A percentile compares a stretch with the other conserved stretches of the same genome.
Conservation (phyloP, 35 echinoderm and acorn worm species). For the Anneissia japonica region DNA sequence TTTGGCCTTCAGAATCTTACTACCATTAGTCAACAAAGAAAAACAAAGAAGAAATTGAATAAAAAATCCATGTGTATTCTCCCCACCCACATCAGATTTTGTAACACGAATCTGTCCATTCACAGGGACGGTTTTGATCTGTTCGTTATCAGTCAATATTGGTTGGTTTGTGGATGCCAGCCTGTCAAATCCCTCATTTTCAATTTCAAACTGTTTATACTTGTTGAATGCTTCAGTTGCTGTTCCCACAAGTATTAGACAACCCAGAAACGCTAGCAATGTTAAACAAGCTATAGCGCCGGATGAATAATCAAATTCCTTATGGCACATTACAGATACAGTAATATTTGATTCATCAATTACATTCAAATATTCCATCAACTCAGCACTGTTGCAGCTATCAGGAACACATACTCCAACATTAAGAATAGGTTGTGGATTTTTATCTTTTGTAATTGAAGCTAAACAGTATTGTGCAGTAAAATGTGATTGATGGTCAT, state of each 20-base stretch:
- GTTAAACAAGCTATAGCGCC: neutral
- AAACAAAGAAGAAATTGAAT: conserved; percentile 28
- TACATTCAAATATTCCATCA: no score
- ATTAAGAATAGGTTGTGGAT: neutral
- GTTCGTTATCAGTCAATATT: no score
- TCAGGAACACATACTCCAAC: neutral
- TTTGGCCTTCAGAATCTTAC: conserved; percentile 55
- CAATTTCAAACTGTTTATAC: no score
- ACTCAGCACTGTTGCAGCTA: neutral
- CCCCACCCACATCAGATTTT: no score
- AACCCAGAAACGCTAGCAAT: neutral
- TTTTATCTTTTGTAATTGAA: no score
- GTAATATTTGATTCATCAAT: no score
- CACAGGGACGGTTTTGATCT: no score
- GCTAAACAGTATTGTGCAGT: neutral
- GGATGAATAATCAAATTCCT: neutral
- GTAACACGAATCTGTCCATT: no score
- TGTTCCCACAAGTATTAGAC: neutral
- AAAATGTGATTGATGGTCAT: neutral
- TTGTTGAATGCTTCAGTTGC: no score
- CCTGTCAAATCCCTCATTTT: no score
- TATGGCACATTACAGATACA: neutral
- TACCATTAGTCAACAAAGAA: conserved; percentile 49
- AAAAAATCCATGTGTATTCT: no score
- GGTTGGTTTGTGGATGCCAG: no score